These are phyloP conservation scores for Brachyptera risi DNA, from an alignment of 2,888 invertebrate species.

Conservation along the genomic window DNA sequence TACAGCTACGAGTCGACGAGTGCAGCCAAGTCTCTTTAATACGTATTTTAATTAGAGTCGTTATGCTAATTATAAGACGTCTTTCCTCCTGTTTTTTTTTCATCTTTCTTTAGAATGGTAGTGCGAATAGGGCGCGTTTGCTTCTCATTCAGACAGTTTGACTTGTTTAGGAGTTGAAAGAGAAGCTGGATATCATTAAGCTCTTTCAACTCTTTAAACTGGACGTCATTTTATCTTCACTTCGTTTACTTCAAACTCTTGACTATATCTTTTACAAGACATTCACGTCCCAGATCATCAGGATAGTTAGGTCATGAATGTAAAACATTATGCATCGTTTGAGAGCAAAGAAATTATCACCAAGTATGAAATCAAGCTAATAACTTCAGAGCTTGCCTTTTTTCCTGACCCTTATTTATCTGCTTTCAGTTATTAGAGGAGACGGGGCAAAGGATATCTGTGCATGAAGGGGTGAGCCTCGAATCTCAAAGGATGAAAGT, in stretches of 20 bases:
- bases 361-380: slow-evolving; percentile 12
- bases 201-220: slow-evolving; percentile 18
- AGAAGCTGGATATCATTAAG: slow-evolving; percentile 22
- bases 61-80: slow-evolving; percentile 52
- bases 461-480: slow-evolving; percentile 19
- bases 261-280: slow-evolving; percentile 11
- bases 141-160: slow-evolving; percentile 16
- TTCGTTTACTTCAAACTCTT: neutral
- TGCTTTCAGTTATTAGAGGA: neutral
- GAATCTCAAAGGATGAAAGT: slow-evolving; percentile 26
- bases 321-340: slow-evolving; percentile 5
- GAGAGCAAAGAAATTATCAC: slow-evolving; percentile 17
- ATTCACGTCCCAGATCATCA: slow-evolving; percentile 13
- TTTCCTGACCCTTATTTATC: slow-evolving; percentile 16
- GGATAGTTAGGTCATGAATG: slow-evolving; percentile 20
- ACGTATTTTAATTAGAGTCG: slow-evolving; percentile 67
- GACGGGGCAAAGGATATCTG: neutral
- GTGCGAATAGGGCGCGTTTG: slow-evolving; percentile 20
- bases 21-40: slow-evolving; percentile 29
- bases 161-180: slow-evolving; percentile 23
- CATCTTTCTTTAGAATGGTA: slow-evolving; percentile 10
- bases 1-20: slow-evolving; percentile 7
- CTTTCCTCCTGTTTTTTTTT: slow-evolving; percentile 17
- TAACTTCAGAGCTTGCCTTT: slow-evolving; percentile 20
- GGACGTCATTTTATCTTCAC: slow-evolving; percentile 13